Conservation (phyloP, 1,140 invertebrate species). For the Eueides isabella region DNA sequence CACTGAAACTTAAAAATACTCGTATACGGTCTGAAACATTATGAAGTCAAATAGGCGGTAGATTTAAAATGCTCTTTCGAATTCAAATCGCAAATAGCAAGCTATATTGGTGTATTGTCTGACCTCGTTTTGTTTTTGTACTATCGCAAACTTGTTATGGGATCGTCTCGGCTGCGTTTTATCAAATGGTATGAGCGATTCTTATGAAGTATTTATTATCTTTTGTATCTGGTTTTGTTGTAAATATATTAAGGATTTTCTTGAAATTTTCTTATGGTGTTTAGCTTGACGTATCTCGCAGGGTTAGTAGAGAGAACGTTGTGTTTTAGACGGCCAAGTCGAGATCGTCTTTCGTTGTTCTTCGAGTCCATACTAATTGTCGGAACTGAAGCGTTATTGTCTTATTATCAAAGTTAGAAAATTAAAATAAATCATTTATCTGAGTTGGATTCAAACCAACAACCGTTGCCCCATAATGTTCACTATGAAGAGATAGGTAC, state of each 20-base stretch:
- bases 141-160: slow-evolving; percentile 9
- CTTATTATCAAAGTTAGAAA: too few relatives aligned
- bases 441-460: too few relatives aligned
- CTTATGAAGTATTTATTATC: not conserved
- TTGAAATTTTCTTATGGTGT: not conserved
- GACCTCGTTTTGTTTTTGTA: slow-evolving; percentile 34
- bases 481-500: too few relatives aligned
- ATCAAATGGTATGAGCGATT: slow-evolving; percentile 10
- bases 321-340: too few relatives aligned
- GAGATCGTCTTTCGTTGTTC: too few relatives aligned
- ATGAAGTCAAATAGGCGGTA: slow-evolving; percentile 12
- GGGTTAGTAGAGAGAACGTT: too few relatives aligned
- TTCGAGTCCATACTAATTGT: too few relatives aligned
- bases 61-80: slow-evolving; percentile 30
- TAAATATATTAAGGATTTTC: not conserved
- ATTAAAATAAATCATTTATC: too few relatives aligned
- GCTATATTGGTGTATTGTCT: slow-evolving; percentile 31
- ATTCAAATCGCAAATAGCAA: slow-evolving; percentile 33
- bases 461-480: too few relatives aligned
- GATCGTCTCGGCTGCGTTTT: not conserved
- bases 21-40: not conserved
- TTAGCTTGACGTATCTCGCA: not conserved
- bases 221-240: not conserved
- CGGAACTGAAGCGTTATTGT: too few relatives aligned
- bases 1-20: not conserved